These are phyloP conservation scores for Anser cygnoides DNA, from an alignment of 2,113 vertebrate species.

Conservation along the genomic window DNA sequence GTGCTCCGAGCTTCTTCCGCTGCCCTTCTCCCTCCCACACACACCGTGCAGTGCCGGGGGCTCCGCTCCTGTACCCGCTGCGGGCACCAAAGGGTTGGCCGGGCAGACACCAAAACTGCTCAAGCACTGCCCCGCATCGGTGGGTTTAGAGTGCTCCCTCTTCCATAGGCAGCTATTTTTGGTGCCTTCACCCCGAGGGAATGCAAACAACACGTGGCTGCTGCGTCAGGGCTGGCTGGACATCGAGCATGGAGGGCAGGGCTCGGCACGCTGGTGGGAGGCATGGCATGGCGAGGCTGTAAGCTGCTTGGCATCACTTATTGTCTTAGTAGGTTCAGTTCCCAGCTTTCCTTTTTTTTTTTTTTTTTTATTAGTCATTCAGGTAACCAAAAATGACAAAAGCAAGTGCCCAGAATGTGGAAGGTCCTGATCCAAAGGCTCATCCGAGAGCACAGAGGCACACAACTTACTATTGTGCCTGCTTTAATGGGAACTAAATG, in stretches of 20 bases:
- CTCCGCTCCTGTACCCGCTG: neutral
- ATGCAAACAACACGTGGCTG: neutral
- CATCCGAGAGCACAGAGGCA: neutral
- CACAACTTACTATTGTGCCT: neutral
- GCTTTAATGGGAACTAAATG: neutral
- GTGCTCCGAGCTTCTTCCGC: neutral
- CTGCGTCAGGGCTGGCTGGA: fast-evolving
- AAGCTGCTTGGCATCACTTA: neutral
- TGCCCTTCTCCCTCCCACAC: neutral
- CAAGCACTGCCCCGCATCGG: neutral
- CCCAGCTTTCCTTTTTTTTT: neutral
- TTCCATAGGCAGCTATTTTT: neutral
- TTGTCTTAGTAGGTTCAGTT: neutral
- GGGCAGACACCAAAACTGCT: neutral
- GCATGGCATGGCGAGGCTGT: neutral
- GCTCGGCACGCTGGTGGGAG: neutral
- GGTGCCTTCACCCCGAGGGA: neutral
- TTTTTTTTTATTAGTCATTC: neutral
- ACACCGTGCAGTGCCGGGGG: neutral
- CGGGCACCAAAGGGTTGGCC: neutral
- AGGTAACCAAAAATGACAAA: neutral
- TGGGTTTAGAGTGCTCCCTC: neutral
- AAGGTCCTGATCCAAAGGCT: neutral
- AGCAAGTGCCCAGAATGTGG: neutral
- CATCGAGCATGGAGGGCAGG: neutral